These are phyloP conservation scores for Caenorhabditis sinica DNA, from an alignment of 2,888 invertebrate genomes.

Conservation along the genomic window DNA sequence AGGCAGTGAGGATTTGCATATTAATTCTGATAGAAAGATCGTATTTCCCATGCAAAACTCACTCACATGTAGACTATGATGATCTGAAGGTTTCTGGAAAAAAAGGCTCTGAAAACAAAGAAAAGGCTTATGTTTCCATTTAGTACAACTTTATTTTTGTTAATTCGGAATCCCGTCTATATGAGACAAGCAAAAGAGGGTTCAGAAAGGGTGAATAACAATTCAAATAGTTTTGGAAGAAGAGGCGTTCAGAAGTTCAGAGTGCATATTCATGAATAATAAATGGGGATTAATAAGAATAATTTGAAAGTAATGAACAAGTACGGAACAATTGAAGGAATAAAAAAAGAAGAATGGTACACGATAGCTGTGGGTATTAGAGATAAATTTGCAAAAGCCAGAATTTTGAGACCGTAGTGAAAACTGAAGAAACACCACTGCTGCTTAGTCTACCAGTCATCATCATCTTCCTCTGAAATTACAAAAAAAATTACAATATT, in stretches of 20 bases:
- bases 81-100: neutral
- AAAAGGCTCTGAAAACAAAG: neutral
- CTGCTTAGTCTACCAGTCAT: conserved; percentile 8
- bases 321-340: neutral
- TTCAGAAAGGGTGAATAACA: neutral
- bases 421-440: neutral
- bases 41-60: conserved; percentile 19
- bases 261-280: too few relatives aligned
- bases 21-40: conserved; percentile 28
- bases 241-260: too few relatives aligned
- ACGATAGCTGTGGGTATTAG: neutral
- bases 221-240: neutral
- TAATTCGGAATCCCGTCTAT: neutral
- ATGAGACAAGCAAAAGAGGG: neutral
- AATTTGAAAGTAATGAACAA: neutral
- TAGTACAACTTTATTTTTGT: neutral
- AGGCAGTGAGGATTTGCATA: conserved; percentile 25
- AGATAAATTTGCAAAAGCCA: neutral
- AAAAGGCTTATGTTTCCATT: neutral
- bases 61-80: neutral
- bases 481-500: neutral
- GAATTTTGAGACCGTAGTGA: conserved; percentile 7
- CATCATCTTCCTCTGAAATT: conserved; percentile 11
- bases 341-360: neutral
- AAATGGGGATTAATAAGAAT: neutral